Conservation (phyloP, 2,888 invertebrate species). For the Diloba caeruleocephala region DNA sequence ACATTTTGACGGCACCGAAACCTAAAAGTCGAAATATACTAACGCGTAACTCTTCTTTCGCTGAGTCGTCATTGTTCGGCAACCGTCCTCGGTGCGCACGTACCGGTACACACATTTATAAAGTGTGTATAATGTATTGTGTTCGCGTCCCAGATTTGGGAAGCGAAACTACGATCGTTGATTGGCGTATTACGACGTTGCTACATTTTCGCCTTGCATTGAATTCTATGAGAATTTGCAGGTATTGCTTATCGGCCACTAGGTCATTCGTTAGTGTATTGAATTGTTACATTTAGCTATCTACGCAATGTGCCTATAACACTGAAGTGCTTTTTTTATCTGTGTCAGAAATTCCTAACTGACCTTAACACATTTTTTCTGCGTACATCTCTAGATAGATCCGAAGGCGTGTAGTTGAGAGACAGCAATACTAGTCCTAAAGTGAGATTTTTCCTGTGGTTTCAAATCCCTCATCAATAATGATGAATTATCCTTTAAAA, state of each 20-base stretch:
- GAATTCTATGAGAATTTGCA: slow-evolving; percentile 85
- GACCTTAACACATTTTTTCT: slow-evolving; percentile 22
- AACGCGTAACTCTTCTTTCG: slow-evolving; percentile 75
- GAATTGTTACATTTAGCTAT: slow-evolving; percentile 54
- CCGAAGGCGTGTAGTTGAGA: not conserved
- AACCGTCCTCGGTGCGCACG: slow-evolving; percentile 66
- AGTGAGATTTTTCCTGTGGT: slow-evolving; percentile 7
- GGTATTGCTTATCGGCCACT: slow-evolving; percentile 80
- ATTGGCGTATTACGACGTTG: slow-evolving; percentile 84
- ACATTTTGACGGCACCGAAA: slow-evolving; percentile 84
- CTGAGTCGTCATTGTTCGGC: slow-evolving; percentile 73
- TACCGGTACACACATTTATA: slow-evolving; percentile 72
- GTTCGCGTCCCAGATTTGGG: slow-evolving; percentile 83
- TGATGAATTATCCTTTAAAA: slow-evolving; percentile 21
- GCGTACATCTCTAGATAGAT: slow-evolving; percentile 12
- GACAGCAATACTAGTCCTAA: not conserved
- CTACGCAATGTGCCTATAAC: slow-evolving; percentile 44
- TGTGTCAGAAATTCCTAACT: slow-evolving; percentile 39
- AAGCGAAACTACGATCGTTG: slow-evolving; percentile 83
- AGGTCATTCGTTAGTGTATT: slow-evolving; percentile 76
- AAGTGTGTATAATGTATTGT: slow-evolving; percentile 67
- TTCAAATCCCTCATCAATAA: slow-evolving; percentile 35
- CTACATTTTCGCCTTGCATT: slow-evolving; percentile 87
- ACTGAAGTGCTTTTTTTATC: slow-evolving; percentile 49
- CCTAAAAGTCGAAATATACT: slow-evolving; percentile 78